Evolutionary conservation across 2,888 invertebrate genomes (phyloP).

Genomic region (Pachliopta kotzebuea): DNA sequence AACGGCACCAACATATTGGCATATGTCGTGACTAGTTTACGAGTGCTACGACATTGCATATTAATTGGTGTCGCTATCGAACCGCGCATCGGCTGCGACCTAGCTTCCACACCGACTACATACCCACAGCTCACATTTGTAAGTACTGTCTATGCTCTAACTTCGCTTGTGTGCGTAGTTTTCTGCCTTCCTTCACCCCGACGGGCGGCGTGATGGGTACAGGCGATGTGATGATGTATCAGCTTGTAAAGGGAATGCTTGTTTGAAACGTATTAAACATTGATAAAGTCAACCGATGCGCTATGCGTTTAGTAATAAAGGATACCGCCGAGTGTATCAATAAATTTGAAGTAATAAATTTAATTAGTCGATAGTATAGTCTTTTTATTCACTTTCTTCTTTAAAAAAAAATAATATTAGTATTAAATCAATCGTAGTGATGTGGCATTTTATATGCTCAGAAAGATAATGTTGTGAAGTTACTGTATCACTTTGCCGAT

Average conservation of each 20-base stretch:
- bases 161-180: constrained; percentile 27
- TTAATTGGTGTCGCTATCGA: constrained; percentile 77
- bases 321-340: constrained; percentile 22
- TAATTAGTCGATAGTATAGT: not conserved
- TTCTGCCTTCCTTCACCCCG: constrained; percentile 23
- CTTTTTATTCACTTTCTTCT: too few relatives aligned
- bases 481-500: too few relatives aligned
- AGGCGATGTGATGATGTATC: constrained; percentile 32
- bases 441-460: too few relatives aligned
- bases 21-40: constrained; percentile 79
- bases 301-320: constrained; percentile 23
- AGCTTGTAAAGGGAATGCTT: constrained; percentile 31
- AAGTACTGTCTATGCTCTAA: constrained; percentile 31
- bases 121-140: constrained; percentile 35
- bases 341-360: constrained; percentile 24
- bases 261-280: constrained; percentile 30
- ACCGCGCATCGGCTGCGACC: constrained; percentile 66
- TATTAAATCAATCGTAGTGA: too few relatives aligned
- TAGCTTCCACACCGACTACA: constrained; percentile 54
- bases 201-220: constrained; percentile 26
- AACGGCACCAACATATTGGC: constrained; percentile 75
- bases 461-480: too few relatives aligned
- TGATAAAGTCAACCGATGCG: constrained; percentile 23
- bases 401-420: too few relatives aligned
- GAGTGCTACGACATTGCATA: constrained; percentile 77